Evolutionary conservation across 35 echinoderm and acorn worm genomes (phyloP).

Genomic region (Heliocidaris erythrogramma): DNA sequence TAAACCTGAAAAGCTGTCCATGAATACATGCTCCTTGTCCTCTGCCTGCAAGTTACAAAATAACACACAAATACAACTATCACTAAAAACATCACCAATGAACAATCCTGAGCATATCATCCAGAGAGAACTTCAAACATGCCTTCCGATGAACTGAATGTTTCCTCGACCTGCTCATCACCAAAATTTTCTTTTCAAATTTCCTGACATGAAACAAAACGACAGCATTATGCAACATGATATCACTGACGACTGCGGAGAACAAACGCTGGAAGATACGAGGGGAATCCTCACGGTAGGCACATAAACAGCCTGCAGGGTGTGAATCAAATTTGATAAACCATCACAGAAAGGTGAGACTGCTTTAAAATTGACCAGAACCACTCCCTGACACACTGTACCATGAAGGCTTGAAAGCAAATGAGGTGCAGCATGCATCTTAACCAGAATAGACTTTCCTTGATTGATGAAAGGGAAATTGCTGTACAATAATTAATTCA

Average conservation of each 20-base stretch:
- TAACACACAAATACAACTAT: neutral
- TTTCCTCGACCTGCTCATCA: neutral
- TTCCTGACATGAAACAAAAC: neutral
- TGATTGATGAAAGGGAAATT: neutral
- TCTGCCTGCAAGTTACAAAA: neutral
- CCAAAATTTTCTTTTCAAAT: neutral
- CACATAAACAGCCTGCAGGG: neutral
- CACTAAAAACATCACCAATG: neutral
- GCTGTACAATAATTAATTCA: neutral
- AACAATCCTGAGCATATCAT: neutral
- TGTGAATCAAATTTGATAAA: neutral
- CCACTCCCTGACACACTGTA: neutral
- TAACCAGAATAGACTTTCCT: no score
- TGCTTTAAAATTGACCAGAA: neutral
- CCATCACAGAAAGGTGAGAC: neutral
- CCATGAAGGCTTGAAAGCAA: neutral
- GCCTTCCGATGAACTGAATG: neutral
- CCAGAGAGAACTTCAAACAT: neutral
- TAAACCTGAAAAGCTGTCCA: neutral
- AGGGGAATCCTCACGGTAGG: neutral
- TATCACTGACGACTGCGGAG: neutral
- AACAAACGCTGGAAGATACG: conserved; percentile 8
- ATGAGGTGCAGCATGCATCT: neutral
- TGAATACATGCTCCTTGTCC: neutral
- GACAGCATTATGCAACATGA: neutral